Evolutionary conservation across 2,888 invertebrate genomes (phyloP).

Genomic region (Cancer borealis): DNA sequence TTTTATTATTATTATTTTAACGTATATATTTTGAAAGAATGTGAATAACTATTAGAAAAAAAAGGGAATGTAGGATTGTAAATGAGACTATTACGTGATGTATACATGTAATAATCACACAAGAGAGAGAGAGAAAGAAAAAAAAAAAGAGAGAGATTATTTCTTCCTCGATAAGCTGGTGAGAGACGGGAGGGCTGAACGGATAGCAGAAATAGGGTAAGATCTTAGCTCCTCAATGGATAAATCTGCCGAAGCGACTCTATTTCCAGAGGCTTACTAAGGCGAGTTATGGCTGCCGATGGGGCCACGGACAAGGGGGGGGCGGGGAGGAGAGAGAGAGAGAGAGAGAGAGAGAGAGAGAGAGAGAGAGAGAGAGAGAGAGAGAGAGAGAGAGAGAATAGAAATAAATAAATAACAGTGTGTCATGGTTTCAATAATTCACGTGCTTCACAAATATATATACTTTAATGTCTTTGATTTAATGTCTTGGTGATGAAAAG

Average conservation of each 20-base stretch:
- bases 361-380: constrained; percentile 1
- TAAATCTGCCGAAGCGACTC: neutral
- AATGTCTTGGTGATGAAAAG: too few species aligned
- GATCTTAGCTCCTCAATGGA: constrained; percentile 17
- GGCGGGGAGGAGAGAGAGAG: neutral
- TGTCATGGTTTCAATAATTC: too few species aligned
- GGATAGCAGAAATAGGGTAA: neutral
- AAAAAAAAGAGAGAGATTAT: neutral
- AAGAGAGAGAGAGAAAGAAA: neutral
- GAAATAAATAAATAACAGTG: neutral
- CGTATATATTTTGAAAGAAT: too few species aligned
- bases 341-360: constrained; percentile 1
- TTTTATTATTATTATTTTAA: too few species aligned
- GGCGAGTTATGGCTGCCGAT: constrained; percentile 22
- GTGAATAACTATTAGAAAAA: too few species aligned
- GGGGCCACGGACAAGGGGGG: neutral
- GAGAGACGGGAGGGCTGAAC: neutral
- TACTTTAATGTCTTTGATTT: too few species aligned
- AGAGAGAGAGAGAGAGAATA: neutral
- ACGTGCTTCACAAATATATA: too few species aligned
- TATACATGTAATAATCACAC: too few species aligned
- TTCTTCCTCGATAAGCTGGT: constrained; percentile 26
- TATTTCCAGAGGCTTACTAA: constrained; percentile 17
- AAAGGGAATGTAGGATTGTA: too few species aligned
- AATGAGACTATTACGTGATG: too few species aligned